phyloP scores from a whole-genome alignment of 2,888 invertebrate species.

The Limnephilus marmoratus region DNA sequence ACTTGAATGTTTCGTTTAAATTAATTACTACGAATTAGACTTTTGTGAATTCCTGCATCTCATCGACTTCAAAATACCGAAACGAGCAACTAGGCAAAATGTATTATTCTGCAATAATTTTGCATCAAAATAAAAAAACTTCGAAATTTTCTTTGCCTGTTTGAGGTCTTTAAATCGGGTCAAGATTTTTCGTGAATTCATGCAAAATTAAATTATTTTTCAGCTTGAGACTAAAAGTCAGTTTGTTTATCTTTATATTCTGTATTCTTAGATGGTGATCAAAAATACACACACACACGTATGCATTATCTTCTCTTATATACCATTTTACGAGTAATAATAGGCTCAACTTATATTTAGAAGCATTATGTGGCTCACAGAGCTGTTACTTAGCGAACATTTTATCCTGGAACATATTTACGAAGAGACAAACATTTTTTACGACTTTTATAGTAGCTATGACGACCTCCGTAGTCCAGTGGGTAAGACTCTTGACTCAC shows the following conservation, averaged over 20 bases:
- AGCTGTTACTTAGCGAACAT: background rate
- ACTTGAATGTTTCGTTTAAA: too few species aligned
- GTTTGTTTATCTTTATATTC: background rate
- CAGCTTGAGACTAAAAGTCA: background rate
- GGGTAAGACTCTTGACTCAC: too few species aligned
- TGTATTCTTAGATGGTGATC: background rate
- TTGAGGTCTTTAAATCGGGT: background rate
- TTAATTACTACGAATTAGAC: too few species aligned
- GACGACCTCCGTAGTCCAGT: too few species aligned
- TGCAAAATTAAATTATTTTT: background rate
- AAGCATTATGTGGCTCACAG: background rate
- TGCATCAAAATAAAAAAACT: background rate
- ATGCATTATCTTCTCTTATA: background rate
- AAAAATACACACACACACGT: background rate
- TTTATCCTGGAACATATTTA: background rate
- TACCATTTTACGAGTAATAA: background rate
- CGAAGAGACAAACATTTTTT: background rate
- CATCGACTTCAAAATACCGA: too few species aligned
- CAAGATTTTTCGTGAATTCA: background rate
- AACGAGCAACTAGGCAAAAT: too few species aligned
- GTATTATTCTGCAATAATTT: background rate
- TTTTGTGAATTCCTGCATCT: too few species aligned
- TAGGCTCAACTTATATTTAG: background rate
- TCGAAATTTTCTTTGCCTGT: background rate
- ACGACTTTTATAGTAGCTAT: too few species aligned